phyloP scores from a whole-genome alignment of 1,140 invertebrate genomes.

The Venturia canescens region DNA sequence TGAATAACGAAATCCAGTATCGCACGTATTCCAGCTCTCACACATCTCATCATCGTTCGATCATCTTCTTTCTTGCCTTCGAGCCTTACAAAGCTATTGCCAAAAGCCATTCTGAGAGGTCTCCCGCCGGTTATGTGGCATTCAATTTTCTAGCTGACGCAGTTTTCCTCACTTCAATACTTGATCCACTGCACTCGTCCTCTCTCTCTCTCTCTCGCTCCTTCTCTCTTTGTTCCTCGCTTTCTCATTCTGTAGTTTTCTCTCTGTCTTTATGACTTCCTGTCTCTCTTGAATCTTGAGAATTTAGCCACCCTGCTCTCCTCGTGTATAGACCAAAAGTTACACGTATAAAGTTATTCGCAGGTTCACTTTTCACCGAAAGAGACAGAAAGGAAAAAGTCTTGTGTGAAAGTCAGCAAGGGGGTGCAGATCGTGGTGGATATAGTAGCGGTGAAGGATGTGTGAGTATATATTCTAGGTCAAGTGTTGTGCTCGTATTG shows the following conservation, averaged over 20 bases:
- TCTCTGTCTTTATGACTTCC: not conserved
- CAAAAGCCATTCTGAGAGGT: not conserved
- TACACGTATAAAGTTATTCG: not conserved
- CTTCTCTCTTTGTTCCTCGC: not conserved
- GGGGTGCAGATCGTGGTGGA: not conserved
- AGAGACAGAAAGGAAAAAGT: not conserved
- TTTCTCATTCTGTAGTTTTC: not conserved
- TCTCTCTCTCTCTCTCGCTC: not conserved
- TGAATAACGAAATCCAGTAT: not conserved
- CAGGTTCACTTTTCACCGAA: not conserved
- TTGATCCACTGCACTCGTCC: not conserved
- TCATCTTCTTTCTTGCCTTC: not conserved
- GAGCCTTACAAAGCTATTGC: not conserved
- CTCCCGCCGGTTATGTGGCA: not conserved
- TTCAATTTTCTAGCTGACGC: slow-evolving; percentile 19
- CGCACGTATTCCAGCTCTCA: not conserved
- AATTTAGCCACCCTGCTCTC: not conserved
- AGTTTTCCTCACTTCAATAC: not conserved
- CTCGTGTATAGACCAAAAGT: not conserved
- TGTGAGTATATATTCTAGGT: not conserved
- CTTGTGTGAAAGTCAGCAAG: not conserved
- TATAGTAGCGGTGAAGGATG: not conserved
- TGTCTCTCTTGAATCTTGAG: not conserved
- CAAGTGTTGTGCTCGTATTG: not conserved
- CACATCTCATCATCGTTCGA: not conserved